These are phyloP conservation scores for Archips crataeganus DNA, from an alignment of 2,888 invertebrate genomes.

Conservation along the genomic window DNA sequence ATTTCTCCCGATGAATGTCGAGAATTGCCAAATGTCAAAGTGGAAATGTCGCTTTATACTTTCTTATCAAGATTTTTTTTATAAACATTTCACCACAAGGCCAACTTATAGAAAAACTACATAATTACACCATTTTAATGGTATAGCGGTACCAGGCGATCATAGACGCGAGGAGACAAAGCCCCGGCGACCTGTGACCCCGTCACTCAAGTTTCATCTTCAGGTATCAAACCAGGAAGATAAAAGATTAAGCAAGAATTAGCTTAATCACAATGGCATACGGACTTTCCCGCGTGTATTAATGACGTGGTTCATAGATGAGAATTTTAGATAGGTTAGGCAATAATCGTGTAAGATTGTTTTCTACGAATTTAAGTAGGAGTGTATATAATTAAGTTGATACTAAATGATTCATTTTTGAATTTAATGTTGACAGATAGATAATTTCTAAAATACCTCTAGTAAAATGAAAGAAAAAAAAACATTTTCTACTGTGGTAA, in stretches of 20 bases:
- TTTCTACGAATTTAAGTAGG: not conserved
- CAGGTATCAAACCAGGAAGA: slow-evolving; percentile 4
- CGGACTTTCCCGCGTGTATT: not conserved
- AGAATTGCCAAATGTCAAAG: too few relatives aligned
- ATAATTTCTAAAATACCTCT: too few relatives aligned
- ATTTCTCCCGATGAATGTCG: too few relatives aligned
- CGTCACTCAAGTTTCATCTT: slow-evolving; percentile 42
- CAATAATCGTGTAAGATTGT: not conserved
- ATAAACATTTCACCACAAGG: too few relatives aligned
- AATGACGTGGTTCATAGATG: not conserved
- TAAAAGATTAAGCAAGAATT: not conserved
- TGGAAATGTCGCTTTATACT: too few relatives aligned
- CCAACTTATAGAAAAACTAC: slow-evolving; percentile 44
- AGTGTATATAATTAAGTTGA: not conserved
- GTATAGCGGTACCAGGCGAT: slow-evolving; percentile 64
- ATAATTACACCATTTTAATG: slow-evolving; percentile 64
- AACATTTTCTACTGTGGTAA: too few relatives aligned
- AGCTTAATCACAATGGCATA: slow-evolving; percentile 3
- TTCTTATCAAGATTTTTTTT: too few relatives aligned
- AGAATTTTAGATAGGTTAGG: not conserved
- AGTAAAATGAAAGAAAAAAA: too few relatives aligned
- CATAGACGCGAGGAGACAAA: slow-evolving; percentile 60
- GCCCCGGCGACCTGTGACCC: slow-evolving; percentile 47
- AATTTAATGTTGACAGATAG: too few relatives aligned
- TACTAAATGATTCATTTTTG: not conserved